Conservation (phyloP, 2,888 invertebrate species). For the Punctoribates punctum region DNA sequence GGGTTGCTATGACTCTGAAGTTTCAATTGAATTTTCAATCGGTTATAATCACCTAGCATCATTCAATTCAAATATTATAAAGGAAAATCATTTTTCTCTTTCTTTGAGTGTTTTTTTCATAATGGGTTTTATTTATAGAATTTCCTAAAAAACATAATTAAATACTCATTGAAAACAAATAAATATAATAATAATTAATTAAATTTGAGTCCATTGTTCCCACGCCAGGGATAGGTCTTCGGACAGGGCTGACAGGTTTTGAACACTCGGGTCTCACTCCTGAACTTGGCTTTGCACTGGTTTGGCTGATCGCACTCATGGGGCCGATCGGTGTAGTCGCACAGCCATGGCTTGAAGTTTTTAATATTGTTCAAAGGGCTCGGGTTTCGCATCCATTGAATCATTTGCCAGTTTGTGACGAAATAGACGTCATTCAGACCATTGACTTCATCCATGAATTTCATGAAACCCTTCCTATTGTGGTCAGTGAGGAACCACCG, state of each 20-base stretch:
- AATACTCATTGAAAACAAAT: background rate
- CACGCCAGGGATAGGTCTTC: slow-evolving; percentile 85
- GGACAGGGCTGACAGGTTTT: slow-evolving; percentile 91
- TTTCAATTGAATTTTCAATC: no score
- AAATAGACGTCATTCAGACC: slow-evolving; percentile 74
- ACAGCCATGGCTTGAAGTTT: slow-evolving; percentile 82
- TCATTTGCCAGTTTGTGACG: slow-evolving; percentile 85
- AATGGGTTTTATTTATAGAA: no score
- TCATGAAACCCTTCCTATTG: slow-evolving; percentile 88
- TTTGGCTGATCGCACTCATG: slow-evolving; percentile 86
- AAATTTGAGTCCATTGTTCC: slow-evolving; percentile 52
- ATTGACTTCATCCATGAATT: slow-evolving; percentile 69
- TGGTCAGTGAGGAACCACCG: slow-evolving; percentile 94
- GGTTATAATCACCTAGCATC: no score
- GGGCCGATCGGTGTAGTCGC: slow-evolving; percentile 74
- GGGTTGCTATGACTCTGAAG: no score
- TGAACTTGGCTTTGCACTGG: slow-evolving; percentile 86
- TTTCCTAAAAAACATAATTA: no score
- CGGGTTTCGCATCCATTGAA: slow-evolving; percentile 91
- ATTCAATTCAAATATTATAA: no score
- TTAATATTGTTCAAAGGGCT: slow-evolving; percentile 76
- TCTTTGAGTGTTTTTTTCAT: no score
- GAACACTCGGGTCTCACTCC: slow-evolving; percentile 67
- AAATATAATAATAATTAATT: background rate
- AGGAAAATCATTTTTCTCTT: no score